phyloP scores from a whole-genome alignment of 1,140 invertebrate genomes.

The Tribolium madens region DNA sequence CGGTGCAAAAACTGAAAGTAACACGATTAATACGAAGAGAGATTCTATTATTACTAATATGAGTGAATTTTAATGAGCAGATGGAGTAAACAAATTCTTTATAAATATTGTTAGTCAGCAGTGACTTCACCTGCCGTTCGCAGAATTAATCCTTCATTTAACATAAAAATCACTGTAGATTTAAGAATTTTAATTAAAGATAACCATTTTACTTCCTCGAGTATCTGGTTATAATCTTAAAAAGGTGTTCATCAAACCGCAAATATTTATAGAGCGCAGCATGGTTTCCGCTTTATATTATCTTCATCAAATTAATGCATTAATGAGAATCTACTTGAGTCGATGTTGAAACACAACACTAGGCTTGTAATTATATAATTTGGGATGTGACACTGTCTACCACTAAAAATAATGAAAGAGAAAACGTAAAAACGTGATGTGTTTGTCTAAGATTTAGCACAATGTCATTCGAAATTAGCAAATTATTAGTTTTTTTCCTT shows the following conservation, averaged over 20 bases:
- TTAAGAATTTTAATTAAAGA: background rate
- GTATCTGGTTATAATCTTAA: background rate
- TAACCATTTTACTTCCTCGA: background rate
- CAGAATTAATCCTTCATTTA: slow-evolving; percentile 12
- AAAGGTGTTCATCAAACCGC: background rate
- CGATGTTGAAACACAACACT: background rate
- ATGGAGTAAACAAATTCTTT: slow-evolving; percentile 28
- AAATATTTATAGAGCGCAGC: background rate
- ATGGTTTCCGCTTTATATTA: background rate
- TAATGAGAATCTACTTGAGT: background rate
- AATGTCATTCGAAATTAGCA: no score
- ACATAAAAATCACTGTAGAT: background rate
- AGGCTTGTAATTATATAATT: background rate
- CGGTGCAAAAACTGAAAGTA: slow-evolving; percentile 37
- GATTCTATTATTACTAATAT: slow-evolving; percentile 18
- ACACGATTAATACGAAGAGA: background rate
- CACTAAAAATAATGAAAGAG: background rate
- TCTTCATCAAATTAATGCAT: background rate
- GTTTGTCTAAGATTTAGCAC: no score
- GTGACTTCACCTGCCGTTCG: slow-evolving; percentile 28
- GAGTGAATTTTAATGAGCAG: slow-evolving; percentile 24
- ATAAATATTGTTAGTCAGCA: slow-evolving; percentile 22
- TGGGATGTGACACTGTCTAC: background rate
- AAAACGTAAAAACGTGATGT: background rate
- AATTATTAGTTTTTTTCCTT: no score